A percentile compares a stretch with the other conserved stretches of the same genome.
These are phyloP conservation scores for Encarsia formosa DNA, from an alignment of 2,888 invertebrate genomes.

Conservation along the genomic window DNA sequence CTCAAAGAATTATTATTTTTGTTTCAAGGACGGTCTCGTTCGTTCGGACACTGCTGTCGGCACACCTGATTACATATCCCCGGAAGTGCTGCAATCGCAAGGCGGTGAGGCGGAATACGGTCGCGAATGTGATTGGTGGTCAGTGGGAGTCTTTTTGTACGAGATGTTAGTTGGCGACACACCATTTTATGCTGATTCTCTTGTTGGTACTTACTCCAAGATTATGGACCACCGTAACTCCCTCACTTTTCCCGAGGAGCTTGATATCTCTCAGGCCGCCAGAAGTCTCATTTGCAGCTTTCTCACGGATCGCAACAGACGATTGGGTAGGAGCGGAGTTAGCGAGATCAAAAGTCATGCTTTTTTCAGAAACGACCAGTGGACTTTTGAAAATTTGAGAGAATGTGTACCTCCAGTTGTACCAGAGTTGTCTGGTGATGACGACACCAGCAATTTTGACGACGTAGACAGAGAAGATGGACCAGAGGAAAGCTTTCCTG, in stretches of 20 bases:
- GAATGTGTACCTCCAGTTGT: slow-evolving; percentile 95
- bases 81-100: slow-evolving; percentile 96
- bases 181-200: slow-evolving; percentile 97
- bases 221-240: slow-evolving; percentile 99
- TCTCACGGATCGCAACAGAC: slow-evolving; percentile 83
- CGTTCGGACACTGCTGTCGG: slow-evolving; percentile 97
- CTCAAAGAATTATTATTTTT: slow-evolving; percentile 3
- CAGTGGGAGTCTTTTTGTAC: slow-evolving; percentile 96
- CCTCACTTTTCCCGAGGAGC: slow-evolving; percentile 88
- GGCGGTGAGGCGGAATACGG: slow-evolving; percentile 95
- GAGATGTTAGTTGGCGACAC: slow-evolving; percentile 99
- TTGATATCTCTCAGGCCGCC: slow-evolving; percentile 84
- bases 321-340: slow-evolving; percentile 88
- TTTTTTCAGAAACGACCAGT: slow-evolving; percentile 95
- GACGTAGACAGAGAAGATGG: slow-evolving; percentile 93
- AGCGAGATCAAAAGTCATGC: slow-evolving; percentile 91
- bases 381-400: slow-evolving; percentile 94
- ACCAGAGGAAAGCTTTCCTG: slow-evolving; percentile 89
- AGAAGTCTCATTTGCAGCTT: slow-evolving; percentile 89
- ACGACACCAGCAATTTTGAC: slow-evolving; percentile 98
- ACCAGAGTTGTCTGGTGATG: slow-evolving; percentile 91
- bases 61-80: slow-evolving; percentile 98
- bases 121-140: slow-evolving; percentile 99
- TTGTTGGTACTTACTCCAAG: slow-evolving; percentile 97
- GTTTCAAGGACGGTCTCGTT: slow-evolving; percentile 80